Evolutionary conservation across 2,888 invertebrate species (phyloP).

Genomic region (Clostera curtula): DNA sequence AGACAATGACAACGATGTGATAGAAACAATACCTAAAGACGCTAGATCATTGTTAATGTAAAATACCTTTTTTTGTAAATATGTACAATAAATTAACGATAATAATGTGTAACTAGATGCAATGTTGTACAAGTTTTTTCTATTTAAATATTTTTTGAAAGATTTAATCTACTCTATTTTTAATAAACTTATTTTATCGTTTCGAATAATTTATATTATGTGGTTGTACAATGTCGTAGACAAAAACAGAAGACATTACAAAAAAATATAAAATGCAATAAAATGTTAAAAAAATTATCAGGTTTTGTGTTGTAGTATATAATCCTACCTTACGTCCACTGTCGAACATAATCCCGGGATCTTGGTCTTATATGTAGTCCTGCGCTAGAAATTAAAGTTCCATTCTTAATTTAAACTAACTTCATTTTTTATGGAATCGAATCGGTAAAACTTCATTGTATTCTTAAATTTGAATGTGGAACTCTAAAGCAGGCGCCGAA

Average conservation of each 20-base stretch:
- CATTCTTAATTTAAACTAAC: constrained; percentile 16
- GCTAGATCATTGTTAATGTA: constrained; percentile 74
- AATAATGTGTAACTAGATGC: constrained; percentile 68
- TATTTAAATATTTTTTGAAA: constrained; percentile 71
- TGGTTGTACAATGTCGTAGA: constrained; percentile 70
- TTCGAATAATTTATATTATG: constrained; percentile 72
- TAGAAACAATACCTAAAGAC: constrained; percentile 72
- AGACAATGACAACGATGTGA: constrained; percentile 57
- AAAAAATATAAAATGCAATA: constrained; percentile 70
- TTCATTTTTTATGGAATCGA: too few species aligned
- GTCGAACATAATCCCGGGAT: constrained; percentile 49
- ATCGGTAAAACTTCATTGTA: too few species aligned
- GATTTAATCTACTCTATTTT: constrained; percentile 73
- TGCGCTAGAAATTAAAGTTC: constrained; percentile 43
- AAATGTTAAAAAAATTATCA: constrained; percentile 63
- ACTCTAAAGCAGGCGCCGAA: constrained; percentile 39
- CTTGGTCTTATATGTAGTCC: constrained; percentile 46
- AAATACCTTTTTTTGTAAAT: constrained; percentile 67
- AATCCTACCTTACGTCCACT: constrained; percentile 46
- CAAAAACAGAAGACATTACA: constrained; percentile 60
- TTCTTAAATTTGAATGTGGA: constrained; percentile 26
- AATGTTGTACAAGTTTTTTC: constrained; percentile 71
- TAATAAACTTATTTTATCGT: constrained; percentile 73
- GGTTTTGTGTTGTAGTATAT: constrained; percentile 56
- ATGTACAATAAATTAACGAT: constrained; percentile 67